Evolutionary conservation across 2,888 invertebrate species (phyloP), one percentile per base, ranked within the genome.

Genomic region (Lithophane leautieri): DNA sequence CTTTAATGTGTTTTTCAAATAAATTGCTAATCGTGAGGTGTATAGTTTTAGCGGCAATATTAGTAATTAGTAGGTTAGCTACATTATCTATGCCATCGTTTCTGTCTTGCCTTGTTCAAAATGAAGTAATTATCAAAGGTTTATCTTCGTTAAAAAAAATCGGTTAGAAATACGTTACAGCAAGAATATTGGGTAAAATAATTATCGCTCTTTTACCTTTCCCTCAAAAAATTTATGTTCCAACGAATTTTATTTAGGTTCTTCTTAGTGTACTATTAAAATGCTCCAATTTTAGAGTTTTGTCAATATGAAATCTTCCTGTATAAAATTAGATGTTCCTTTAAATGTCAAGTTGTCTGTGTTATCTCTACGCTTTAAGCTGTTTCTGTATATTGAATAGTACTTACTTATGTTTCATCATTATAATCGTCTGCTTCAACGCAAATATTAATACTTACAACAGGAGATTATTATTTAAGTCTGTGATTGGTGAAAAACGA

Each of bases 381-480:
- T 77, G 76, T 75, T 85, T 83, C 83, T 91, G 89, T 91, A 90
- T 92, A 92, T 90, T 91, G 91, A 90, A 87, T 89, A 87, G 94
- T 94, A 94, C 94, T 94, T 94, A 93, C 84, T 81, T 88, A 85
- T 88, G 81, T 77, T 88, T 86, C 82, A 86, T 87, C 63, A 83
- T 81, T 79, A 79, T 81, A 75, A 76, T 82, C 70, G 66, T 78
- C 77, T 81, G 75, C 62, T 88, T 81, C 60, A 71, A 72, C 60
- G 70, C 76, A 44, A 80, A 63, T 73, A 65, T 73, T 79, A 79
- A 78, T 73, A 85, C 78, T 81, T 79, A 81, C 65, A 77, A 52
- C 76, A 73, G 54, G 80, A 86, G 87, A 82, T 87, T 84, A 79
- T 77, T 77, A 76, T 79, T 70, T 86, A 82, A 85, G 87, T 88